Evolutionary conservation across 1,140 invertebrate genomes (phyloP).

Genomic region (Dendroctonus valens): DNA sequence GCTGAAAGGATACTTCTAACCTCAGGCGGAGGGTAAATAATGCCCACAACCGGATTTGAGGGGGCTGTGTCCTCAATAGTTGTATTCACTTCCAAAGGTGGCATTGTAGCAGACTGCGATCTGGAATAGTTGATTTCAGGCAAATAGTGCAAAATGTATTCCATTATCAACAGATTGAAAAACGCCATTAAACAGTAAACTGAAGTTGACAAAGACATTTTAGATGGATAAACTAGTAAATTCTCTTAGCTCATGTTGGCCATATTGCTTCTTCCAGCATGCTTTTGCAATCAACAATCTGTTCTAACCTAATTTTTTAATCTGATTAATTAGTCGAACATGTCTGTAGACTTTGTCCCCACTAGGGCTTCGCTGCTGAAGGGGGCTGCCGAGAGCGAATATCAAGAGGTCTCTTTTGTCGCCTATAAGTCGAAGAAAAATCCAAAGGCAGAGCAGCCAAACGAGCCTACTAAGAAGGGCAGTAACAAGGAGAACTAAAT

Average conservation of each 20-base stretch:
- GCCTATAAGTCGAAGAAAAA: constrained; percentile 54
- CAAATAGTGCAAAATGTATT: too few species aligned
- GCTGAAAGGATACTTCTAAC: constrained; percentile 93
- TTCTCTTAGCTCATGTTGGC: too few species aligned
- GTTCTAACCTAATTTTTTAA: too few species aligned
- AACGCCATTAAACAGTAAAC: too few species aligned
- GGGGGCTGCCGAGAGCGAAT: constrained; percentile 48
- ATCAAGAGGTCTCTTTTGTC: constrained; percentile 53
- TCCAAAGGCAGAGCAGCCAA: constrained; percentile 24
- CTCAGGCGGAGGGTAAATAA: constrained; percentile 98
- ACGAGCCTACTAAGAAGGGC: constrained; percentile 12
- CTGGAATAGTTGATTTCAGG: too few species aligned
- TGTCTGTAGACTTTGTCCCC: constrained; percentile 47
- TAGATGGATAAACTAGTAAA: too few species aligned
- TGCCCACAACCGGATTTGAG: constrained; percentile 85
- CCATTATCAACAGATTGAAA: too few species aligned
- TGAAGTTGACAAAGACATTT: too few species aligned
- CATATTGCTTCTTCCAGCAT: too few species aligned
- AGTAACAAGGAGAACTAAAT: constrained; percentile 47
- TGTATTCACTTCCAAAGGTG: constrained; percentile 50
- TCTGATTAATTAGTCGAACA: background rate
- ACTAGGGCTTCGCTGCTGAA: constrained; percentile 57
- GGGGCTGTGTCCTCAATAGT: constrained; percentile 54
- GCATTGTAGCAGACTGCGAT: constrained; percentile 50
- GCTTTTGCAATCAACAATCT: too few species aligned